These are phyloP conservation scores for Steinernema feltiae DNA, from an alignment of 1,140 invertebrate species.

Conservation along the genomic window DNA sequence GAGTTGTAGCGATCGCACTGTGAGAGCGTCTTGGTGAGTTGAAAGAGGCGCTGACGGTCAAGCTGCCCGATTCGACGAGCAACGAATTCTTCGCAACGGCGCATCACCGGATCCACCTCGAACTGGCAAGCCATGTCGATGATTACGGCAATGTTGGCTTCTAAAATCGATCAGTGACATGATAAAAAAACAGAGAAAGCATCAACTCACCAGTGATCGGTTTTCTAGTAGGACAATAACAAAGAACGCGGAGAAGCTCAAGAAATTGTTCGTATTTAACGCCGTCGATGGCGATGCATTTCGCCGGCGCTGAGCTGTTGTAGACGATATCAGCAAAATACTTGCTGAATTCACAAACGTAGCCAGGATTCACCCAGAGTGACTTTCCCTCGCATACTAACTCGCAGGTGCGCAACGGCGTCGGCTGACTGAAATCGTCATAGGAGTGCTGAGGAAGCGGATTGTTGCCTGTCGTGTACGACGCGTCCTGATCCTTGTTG, in stretches of 20 bases:
- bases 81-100: constrained; percentile 3
- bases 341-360: constrained; percentile 5
- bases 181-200: neutral
- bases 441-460: neutral
- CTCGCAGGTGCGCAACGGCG: neutral
- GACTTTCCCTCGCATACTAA: neutral
- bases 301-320: neutral
- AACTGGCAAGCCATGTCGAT: neutral
- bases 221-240: neutral
- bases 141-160: neutral
- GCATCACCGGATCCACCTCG: neutral
- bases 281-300: neutral
- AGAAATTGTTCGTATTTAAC: neutral
- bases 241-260: neutral
- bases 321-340: neutral
- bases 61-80: neutral
- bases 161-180: neutral
- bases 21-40: neutral
- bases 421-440: neutral
- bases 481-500: neutral
- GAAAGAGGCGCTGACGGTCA: neutral
- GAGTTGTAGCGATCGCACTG: neutral
- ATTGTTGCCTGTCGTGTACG: neutral
- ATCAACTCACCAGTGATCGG: neutral
- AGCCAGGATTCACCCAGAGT: neutral